A percentile compares a stretch with the other conserved stretches of the same genome.
Conservation (phyloP, 2,888 invertebrate species). For the Xestia ashworthii region DNA sequence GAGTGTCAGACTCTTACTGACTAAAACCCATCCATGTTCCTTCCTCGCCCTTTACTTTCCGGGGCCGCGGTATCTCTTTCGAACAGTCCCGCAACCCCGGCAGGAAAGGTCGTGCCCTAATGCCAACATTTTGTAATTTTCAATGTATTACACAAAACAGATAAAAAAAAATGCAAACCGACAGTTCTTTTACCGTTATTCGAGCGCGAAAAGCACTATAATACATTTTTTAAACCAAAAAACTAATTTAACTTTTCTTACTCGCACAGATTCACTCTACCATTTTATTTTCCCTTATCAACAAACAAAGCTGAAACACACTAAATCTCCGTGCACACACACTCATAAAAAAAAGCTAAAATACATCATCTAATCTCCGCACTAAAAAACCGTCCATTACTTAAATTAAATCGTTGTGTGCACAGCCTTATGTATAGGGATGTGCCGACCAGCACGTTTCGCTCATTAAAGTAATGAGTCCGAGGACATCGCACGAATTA, state of each 20-base stretch:
- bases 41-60: too few species aligned
- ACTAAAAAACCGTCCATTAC: constrained; percentile 47
- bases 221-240: neutral
- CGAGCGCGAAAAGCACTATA: neutral
- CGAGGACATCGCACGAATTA: constrained; percentile 79
- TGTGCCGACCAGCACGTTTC: constrained; percentile 73
- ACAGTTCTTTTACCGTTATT: neutral
- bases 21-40: too few species aligned
- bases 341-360: constrained; percentile 14
- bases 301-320: constrained; percentile 7
- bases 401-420: constrained; percentile 54
- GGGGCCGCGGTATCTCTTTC: too few species aligned
- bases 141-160: neutral
- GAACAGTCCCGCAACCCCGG: too few species aligned
- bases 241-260: neutral
- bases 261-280: neutral
- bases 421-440: constrained; percentile 66
- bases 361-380: constrained; percentile 39
- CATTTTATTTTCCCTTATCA: neutral
- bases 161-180: neutral
- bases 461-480: constrained; percentile 84
- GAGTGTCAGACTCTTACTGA: too few species aligned
- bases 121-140: neutral
- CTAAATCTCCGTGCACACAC: neutral
- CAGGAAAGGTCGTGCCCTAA: neutral